Base-by-base conservation (phyloP, 2,113 vertebrate genomes). In the Myrmecobius fasciatus region DNA sequence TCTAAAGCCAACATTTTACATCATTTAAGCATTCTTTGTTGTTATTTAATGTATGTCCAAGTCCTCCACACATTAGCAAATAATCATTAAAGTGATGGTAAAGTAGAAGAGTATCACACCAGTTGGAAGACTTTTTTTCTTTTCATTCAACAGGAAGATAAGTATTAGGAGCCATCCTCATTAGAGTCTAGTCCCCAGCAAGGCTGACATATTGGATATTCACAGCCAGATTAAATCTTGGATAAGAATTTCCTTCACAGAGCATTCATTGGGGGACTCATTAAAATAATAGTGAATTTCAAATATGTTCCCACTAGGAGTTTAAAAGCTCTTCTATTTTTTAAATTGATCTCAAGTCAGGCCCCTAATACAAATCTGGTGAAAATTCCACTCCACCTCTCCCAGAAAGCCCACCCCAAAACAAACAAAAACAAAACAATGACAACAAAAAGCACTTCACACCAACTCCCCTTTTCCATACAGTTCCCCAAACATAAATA, bases 1-100 rank as follows among this genome's bases (percentile, higher is more conserved):
- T 12, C 93, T 91, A 92, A 92, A 95, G 89, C 46, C 67, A 98
- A 94, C 22, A 53, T 1, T 36, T 95, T 31, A 92, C 52, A 93
- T 6, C 90, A 92, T 60, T 95, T 93, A 94, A 93, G 96, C 48
- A 25, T 56, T 96, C 91, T 90, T 92, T 97, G 67, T 95, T 54
- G 53, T 96, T 97, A 95, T 89, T 0, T 97, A 95, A 96, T 90
- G 14, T 49, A 91, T 94, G 91, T 43, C 91, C 96, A 95, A 93
- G 52, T 92, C 0, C 0, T 92, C 75, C 93, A 91, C 89, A 97
- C 97, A 93, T 47, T 93, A 97, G 93, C 26, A 95, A 47, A 89
- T 96, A 93, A 91, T 95, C 93, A 94, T 53, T 88, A 52, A 83
- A 93, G 89, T 53, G 89, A 83, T 52, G n/a, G 31, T 94, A 93